A percentile compares a stretch with the other conserved stretches of the same genome.
Evolutionary conservation across 2,797 vertebrate genomes (phyloP).

Genomic region (Megalops cyprinoides): DNA sequence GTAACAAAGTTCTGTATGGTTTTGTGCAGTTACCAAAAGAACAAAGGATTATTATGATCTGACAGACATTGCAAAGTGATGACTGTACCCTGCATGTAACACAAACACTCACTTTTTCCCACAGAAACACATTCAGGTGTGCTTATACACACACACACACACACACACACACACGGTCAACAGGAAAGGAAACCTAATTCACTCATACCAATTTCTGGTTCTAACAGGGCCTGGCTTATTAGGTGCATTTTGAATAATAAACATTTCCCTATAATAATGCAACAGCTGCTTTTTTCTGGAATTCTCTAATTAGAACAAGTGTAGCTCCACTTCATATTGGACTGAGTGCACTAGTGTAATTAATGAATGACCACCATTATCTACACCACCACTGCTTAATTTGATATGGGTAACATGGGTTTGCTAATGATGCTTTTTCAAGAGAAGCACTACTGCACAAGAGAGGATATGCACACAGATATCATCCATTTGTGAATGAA

Average conservation of each 20-base stretch:
- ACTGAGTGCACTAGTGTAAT: conserved; percentile 66
- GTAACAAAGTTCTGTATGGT: neutral
- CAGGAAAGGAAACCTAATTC: conserved; percentile 22
- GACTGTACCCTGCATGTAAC: neutral
- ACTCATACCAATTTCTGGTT: conserved; percentile 40
- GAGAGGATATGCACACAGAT: too few species aligned
- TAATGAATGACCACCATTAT: conserved; percentile 62
- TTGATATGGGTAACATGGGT: conserved; percentile 24
- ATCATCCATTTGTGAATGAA: conserved; percentile 25
- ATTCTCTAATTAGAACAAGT: conserved; percentile 80
- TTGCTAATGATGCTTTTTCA: conserved; percentile 30
- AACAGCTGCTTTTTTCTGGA: conserved; percentile 70
- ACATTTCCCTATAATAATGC: conserved; percentile 69
- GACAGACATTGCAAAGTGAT: neutral
- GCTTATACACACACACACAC: neutral
- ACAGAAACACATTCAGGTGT: too few species aligned
- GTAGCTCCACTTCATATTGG: conserved; percentile 56
- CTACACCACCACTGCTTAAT: conserved; percentile 47
- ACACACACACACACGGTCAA: conserved; percentile 26
- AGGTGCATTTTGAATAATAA: conserved; percentile 52
- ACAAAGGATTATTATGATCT: neutral
- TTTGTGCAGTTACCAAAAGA: neutral
- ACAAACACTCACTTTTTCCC: neutral
- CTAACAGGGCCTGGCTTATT: conserved; percentile 50
- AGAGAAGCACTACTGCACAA: conserved; percentile 28